A percentile compares a stretch with the other conserved stretches of the same genome.
These are phyloP conservation scores for Zaprionus ghesquierei DNA, from an alignment of 1,140 invertebrate species.

Conservation along the genomic window DNA sequence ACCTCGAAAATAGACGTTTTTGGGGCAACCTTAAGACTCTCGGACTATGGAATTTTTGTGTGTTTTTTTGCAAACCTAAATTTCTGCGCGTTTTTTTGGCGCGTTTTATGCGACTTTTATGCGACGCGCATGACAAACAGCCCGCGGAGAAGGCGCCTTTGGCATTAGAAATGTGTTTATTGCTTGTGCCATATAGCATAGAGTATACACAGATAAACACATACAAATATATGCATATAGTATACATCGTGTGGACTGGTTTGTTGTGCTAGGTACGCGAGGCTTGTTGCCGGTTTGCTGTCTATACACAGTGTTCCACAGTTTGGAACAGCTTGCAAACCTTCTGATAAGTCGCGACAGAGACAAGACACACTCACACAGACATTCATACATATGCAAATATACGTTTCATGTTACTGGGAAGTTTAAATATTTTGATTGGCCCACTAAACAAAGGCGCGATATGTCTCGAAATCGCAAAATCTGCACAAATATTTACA, in stretches of 20 bases:
- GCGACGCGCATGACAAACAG: conserved; percentile 48
- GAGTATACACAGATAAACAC: background rate
- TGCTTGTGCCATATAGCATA: conserved; percentile 27
- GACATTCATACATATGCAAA: background rate
- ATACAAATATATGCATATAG: background rate
- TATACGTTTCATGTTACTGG: background rate
- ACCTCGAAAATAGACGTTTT: conserved; percentile 1
- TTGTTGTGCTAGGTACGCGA: conserved; percentile 18
- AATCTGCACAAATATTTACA: conserved; percentile 24
- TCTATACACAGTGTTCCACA: background rate
- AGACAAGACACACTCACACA: background rate
- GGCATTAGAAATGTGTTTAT: conserved; percentile 62
- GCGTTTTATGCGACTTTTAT: conserved; percentile 41
- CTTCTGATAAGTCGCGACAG: conserved; percentile 1
- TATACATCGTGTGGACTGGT: conserved; percentile 23
- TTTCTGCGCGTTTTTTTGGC: conserved; percentile 25
- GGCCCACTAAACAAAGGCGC: conserved; percentile 20
- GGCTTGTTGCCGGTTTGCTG: conserved; percentile 26
- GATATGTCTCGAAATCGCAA: conserved; percentile 15
- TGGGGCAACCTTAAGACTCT: background rate
- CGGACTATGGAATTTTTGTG: conserved; percentile 35
- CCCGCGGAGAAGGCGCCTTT: conserved; percentile 23
- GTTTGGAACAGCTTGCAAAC: no score
- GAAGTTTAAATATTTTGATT: conserved; percentile 26
- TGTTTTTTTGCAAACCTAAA: conserved; percentile 36